Conservation (phyloP, 2,113 vertebrate species). For the Lucifuga dentata region DNA sequence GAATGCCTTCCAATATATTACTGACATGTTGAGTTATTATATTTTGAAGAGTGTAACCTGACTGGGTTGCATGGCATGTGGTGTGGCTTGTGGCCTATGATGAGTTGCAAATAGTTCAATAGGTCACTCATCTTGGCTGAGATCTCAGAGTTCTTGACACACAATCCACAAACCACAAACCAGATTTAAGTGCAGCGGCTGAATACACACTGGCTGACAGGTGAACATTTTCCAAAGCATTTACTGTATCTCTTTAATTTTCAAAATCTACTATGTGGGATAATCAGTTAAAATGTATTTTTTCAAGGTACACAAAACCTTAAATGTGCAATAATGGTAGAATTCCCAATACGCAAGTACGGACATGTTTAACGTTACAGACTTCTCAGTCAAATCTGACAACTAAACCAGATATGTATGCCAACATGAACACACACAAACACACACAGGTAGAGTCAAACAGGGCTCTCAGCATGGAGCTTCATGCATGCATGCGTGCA, state of each 20-base stretch:
- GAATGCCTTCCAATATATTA: constrained; percentile 56
- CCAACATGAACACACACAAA: constrained; percentile 2
- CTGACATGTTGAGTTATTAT: constrained; percentile 67
- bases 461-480: constrained; percentile 61
- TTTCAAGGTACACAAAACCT: no score
- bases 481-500: constrained; percentile 66
- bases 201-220: constrained; percentile 18
- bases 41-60: constrained; percentile 72
- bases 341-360: no score
- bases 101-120: constrained; percentile 77
- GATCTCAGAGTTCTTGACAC: constrained; percentile 40
- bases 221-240: background rate
- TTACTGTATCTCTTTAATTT: background rate
- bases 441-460: constrained; percentile 34
- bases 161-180: constrained; percentile 29
- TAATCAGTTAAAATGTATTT: no score
- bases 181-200: background rate
- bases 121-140: constrained; percentile 63
- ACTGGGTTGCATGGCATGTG: constrained; percentile 55
- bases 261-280: no score
- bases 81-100: constrained; percentile 72
- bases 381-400: constrained; percentile 11
- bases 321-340: no score
- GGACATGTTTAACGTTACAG: background rate
- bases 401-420: constrained; percentile 22